phyloP scores from a whole-genome alignment of 2,888 invertebrate species.

The Drosophila affinis region DNA sequence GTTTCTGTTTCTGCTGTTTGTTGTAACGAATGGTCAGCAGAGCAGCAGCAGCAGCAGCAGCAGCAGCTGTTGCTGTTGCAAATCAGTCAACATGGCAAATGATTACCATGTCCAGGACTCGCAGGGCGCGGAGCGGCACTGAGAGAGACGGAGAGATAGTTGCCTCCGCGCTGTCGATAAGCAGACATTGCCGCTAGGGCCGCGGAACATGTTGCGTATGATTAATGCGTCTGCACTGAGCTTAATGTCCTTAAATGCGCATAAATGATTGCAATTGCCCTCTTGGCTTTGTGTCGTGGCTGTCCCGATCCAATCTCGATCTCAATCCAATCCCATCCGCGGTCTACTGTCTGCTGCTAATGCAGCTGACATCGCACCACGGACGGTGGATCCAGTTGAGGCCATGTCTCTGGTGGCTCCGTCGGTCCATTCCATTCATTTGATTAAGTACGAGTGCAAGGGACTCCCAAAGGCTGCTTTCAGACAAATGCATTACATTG shows the following conservation, averaged over 20 bases:
- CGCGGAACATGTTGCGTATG: conserved; percentile 54
- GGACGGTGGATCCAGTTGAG: conserved; percentile 10
- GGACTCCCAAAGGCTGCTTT: background rate
- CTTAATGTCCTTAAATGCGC: conserved; percentile 60
- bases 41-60: conserved; percentile 35
- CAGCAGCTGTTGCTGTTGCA: conserved; percentile 29
- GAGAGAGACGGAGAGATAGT: background rate
- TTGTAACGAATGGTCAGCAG: conserved; percentile 23
- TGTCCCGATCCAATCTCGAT: conserved; percentile 7
- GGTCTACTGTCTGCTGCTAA: conserved; percentile 26
- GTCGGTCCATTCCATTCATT: conserved; percentile 19
- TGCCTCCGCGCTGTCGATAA: conserved; percentile 36
- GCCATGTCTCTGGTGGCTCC: conserved; percentile 1
- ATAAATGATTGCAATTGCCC: conserved; percentile 52
- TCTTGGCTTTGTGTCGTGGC: conserved; percentile 7
- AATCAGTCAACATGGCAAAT: conserved; percentile 52
- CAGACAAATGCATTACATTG: conserved; percentile 20
- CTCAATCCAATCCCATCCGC: background rate
- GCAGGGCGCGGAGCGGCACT: background rate
- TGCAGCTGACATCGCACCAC: conserved; percentile 44
- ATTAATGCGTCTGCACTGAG: conserved; percentile 58
- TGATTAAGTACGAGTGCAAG: conserved; percentile 33
- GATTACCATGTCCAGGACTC: conserved; percentile 18
- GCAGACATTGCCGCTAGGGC: conserved; percentile 25
- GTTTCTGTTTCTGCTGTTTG: background rate